Evolutionary conservation across 1,140 invertebrate species (phyloP).

Genomic region (Cydia strobilella): DNA sequence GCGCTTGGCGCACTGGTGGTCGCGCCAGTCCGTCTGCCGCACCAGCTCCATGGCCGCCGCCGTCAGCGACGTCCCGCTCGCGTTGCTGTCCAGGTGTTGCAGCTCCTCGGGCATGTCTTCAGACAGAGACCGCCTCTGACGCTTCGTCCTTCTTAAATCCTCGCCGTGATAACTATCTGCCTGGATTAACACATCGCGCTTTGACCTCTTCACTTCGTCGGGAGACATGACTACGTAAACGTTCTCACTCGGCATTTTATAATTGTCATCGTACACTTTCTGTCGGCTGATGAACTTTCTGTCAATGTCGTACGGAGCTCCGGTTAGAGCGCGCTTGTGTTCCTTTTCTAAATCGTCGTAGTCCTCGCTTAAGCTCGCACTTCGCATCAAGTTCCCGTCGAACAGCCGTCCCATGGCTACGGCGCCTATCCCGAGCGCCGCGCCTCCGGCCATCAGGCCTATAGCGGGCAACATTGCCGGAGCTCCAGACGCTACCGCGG

Average conservation of each 20-base stretch:
- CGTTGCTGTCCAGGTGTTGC: constrained; percentile 80
- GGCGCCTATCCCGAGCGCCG: constrained; percentile 88
- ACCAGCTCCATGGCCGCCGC: constrained; percentile 66
- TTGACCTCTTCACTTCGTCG: constrained; percentile 56
- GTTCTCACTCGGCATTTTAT: constrained; percentile 78
- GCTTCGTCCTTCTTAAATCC: constrained; percentile 50
- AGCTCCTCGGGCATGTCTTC: constrained; percentile 77
- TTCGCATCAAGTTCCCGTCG: constrained; percentile 83
- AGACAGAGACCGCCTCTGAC: constrained; percentile 62
- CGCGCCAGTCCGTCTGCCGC: constrained; percentile 83
- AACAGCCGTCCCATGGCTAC: constrained; percentile 87
- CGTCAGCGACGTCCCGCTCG: constrained; percentile 60
- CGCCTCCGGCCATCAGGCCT: constrained; percentile 88
- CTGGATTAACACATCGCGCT: constrained; percentile 58
- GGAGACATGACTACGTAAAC: constrained; percentile 76
- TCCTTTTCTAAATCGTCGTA: constrained; percentile 79
- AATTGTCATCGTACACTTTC: constrained; percentile 74
- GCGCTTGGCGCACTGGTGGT: constrained; percentile 87
- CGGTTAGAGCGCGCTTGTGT: constrained; percentile 80
- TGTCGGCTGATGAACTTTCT: constrained; percentile 71
- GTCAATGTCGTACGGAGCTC: constrained; percentile 69
- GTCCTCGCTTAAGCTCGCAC: constrained; percentile 67
- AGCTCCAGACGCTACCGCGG: constrained; percentile 74
- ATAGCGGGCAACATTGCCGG: constrained; percentile 86
- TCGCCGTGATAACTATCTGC: constrained; percentile 48